These are phyloP conservation scores for Ennomos erosarius DNA, from an alignment of 2,888 invertebrate species.

Conservation along the genomic window DNA sequence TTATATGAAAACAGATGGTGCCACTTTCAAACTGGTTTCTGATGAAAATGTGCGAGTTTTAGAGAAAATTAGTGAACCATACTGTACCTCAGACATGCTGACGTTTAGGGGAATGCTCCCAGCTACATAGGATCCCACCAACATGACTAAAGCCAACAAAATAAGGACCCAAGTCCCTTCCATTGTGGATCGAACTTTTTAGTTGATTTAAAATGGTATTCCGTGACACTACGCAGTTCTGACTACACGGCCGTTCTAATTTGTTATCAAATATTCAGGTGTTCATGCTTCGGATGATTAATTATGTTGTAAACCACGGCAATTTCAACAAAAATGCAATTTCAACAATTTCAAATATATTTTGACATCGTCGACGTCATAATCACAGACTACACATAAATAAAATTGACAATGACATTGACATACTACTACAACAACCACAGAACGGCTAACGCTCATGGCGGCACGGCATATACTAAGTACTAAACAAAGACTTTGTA, in stretches of 20 bases:
- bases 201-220: constrained; percentile 27
- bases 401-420: too few species aligned
- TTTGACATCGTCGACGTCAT: constrained; percentile 9
- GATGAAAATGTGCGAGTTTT: not conserved
- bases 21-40: constrained; percentile 5
- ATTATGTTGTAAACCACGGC: constrained; percentile 43
- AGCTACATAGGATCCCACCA: constrained; percentile 97
- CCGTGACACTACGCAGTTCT: constrained; percentile 33
- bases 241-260: constrained; percentile 39
- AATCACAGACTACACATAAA: too few species aligned
- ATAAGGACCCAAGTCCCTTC: constrained; percentile 94
- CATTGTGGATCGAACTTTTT: constrained; percentile 79
- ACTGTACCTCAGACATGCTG: constrained; percentile 94
- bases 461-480: too few species aligned
- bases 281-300: constrained; percentile 50
- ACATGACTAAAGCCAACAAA: constrained; percentile 95
- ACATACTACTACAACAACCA: too few species aligned
- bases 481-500: too few species aligned
- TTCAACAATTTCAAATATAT: constrained; percentile 16
- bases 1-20: constrained; percentile 31
- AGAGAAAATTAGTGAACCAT: not conserved
- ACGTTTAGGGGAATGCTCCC: constrained; percentile 98
- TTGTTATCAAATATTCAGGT: constrained; percentile 47
- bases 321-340: constrained; percentile 38
- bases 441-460: too few species aligned